These are phyloP conservation scores for Drosophila lacertosa DNA, from an alignment of 1,140 invertebrate species.

Conservation along the genomic window DNA sequence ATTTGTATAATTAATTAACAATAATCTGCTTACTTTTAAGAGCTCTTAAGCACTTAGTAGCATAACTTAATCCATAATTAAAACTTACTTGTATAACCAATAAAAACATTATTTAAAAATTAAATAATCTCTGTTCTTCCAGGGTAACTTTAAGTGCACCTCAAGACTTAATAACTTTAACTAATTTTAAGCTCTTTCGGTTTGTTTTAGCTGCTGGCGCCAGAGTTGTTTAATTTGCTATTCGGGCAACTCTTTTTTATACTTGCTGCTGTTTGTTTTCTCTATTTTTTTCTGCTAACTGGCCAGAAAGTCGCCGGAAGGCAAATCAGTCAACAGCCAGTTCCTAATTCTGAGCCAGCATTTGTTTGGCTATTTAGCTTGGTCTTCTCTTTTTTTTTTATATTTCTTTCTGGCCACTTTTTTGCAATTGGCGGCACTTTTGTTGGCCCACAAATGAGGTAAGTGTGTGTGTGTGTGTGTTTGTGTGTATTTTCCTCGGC, in stretches of 20 bases:
- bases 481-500: background rate
- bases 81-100: no score
- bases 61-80: no score
- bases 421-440: constrained; percentile 26
- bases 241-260: background rate
- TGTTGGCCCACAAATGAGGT: constrained; percentile 51
- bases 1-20: no score
- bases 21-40: no score
- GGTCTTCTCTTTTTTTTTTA: constrained; percentile 27
- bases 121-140: no score
- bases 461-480: no score
- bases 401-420: constrained; percentile 23
- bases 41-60: no score
- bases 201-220: background rate
- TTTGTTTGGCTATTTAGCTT: constrained; percentile 36
- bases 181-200: background rate
- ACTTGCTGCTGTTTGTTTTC: background rate
- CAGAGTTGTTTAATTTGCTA: background rate
- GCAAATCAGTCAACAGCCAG: constrained; percentile 7
- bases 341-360: constrained; percentile 58
- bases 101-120: no score
- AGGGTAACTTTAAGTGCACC: no score
- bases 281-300: constrained; percentile 15
- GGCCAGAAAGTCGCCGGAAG: constrained; percentile 49
- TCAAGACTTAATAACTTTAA: background rate